Evolutionary conservation across 2,113 vertebrate genomes (phyloP).

Genomic region (cattle (Bos taurus)): ARS-UCD2.0 NC_037357.1:53912501-53913000

Average conservation of each 20-base stretch:
- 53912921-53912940: not conserved
- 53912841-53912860: conserved; percentile 5
- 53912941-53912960: not conserved
- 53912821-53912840: not conserved
- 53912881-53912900: not conserved
- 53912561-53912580: conserved; percentile 46
- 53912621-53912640: conserved; percentile 53
- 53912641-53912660: conserved; percentile 66
- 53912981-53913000: conserved; percentile 8
- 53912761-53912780: not conserved
- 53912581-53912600: conserved; percentile 44
- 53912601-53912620: conserved; percentile 54
- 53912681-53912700: conserved; percentile 61
- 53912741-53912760: conserved; percentile 36
- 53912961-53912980: not conserved
- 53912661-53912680: conserved; percentile 54
- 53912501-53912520: not conserved
- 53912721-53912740: conserved; percentile 37
- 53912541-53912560: conserved; percentile 24
- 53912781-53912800: not conserved
- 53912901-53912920: conserved; percentile 22
- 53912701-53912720: conserved; percentile 50
- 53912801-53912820: conserved; percentile 15
- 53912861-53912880: not conserved
- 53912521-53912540: conserved; percentile 34